Evolutionary conservation across 2,888 invertebrate genomes (phyloP).

Genomic region (Holacanthella duospinosa): DNA sequence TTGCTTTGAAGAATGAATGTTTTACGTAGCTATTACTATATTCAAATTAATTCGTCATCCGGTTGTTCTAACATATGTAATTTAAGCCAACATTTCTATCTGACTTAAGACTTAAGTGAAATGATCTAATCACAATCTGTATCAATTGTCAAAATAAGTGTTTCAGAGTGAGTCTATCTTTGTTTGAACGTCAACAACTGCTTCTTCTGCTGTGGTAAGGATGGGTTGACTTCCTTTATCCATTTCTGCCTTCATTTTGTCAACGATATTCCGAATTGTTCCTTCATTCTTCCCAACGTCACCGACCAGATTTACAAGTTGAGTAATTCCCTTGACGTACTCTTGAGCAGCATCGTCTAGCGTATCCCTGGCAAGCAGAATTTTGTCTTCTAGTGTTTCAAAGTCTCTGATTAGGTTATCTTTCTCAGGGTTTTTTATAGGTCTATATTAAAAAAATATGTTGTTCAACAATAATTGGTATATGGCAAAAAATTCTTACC

Average conservation of each 20-base stretch:
- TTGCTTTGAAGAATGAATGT: too few species aligned
- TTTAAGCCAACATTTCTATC: too few species aligned
- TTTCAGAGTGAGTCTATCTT: neutral
- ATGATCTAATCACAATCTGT: neutral
- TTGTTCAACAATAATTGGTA: too few species aligned
- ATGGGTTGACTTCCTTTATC: neutral
- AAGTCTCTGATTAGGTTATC: neutral
- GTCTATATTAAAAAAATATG: neutral
- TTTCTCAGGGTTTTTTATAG: neutral
- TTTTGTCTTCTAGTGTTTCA: neutral
- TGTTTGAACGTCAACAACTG: neutral
- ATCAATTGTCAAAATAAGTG: neutral
- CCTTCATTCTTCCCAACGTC: neutral
- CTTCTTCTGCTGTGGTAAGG: neutral
- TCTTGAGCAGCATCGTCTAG: neutral
- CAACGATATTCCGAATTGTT: neutral
- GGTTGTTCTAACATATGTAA: too few species aligned
- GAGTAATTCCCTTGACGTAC: neutral
- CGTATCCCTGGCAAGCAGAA: neutral
- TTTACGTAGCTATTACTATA: too few species aligned
- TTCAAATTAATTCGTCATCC: too few species aligned
- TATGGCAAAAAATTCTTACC: neutral
- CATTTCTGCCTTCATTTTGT: neutral
- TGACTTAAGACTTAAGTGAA: too few species aligned
- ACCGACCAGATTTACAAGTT: neutral